phyloP scores from a whole-genome alignment of 2,113 vertebrate species.

The Garra rufa region DNA sequence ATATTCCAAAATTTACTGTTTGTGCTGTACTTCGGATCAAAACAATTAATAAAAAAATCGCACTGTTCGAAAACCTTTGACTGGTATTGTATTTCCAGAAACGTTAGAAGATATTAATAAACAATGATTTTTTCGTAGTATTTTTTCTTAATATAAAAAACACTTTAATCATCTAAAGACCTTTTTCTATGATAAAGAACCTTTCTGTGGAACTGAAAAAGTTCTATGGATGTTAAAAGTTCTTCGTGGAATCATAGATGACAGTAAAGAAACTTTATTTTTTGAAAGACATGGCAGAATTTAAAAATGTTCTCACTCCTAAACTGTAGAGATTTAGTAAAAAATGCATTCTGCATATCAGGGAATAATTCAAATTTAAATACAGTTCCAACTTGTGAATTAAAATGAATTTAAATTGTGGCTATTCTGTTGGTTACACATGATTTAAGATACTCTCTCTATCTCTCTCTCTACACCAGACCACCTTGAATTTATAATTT shows the following conservation, averaged over 20 bases:
- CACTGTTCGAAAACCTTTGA: too few relatives aligned
- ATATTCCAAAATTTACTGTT: too few relatives aligned
- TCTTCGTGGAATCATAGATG: background rate
- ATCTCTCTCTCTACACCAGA: background rate
- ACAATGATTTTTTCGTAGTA: background rate
- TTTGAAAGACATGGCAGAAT: background rate
- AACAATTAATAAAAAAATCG: too few relatives aligned
- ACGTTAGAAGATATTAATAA: background rate
- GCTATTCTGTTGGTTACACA: background rate
- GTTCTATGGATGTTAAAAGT: background rate
- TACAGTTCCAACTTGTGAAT: background rate
- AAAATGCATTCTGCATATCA: background rate
- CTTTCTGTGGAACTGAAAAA: background rate
- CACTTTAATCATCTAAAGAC: background rate
- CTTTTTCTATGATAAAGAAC: background rate
- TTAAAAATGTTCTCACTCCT: background rate
- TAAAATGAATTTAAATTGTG: background rate
- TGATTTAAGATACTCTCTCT: background rate
- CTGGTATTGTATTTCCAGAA: background rate
- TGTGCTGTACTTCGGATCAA: too few relatives aligned
- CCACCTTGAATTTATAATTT: background rate
- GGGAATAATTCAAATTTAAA: background rate
- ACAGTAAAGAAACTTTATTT: background rate
- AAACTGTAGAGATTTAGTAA: background rate
- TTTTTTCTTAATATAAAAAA: background rate